Base-by-base conservation (phyloP, 2,797 vertebrate genomes). In the Centroberyx gerrardi region DNA sequence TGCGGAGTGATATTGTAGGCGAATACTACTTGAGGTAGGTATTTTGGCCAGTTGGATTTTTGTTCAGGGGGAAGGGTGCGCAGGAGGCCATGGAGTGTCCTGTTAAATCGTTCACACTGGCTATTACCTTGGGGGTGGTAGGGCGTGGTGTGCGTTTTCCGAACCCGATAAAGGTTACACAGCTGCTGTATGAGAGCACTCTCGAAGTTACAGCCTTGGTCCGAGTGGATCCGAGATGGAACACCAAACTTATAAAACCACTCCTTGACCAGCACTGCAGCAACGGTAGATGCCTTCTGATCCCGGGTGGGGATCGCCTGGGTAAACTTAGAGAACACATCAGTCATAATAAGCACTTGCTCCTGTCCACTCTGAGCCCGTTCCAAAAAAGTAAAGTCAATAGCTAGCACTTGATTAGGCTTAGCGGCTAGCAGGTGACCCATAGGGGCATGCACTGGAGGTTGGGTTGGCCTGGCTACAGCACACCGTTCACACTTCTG, bases 301-400 rank as follows among this genome's bases (percentile, higher is more conserved):
- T 62, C 73, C 10, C n/a, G 7, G 52, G 73, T 69, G 3, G 65
- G 58, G 6, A 68, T 28, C 2, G 49, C 73, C 38, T 68, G 48
- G 9, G 65, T 56, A 5, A 62, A 76, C 10, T 75, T 68, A 0
- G 72, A 68, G 17, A 75, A 68, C 1, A 61, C 64, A 38, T 76
- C 56, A 2, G 46, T 68, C 46, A 76, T 54, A 0, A 68, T 13
- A 18, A 22, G 22, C 22, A 22, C 22, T 22, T 22, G 22, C 22
- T 22, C 22, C 22, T 22, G 22, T 22, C 22, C 22, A 22, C 22
- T 22, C 6, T 52, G 18, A 2, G 53, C 8, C 3, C 28, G 42
- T 12, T 66, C 52, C 2, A 66, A 17, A 4, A 51, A 8, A 0
- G 62, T 38, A 12, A 61, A 68, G 8, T 75, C 72, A n/a, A 75